phyloP scores from a whole-genome alignment of 2,797 vertebrate genomes.

The Novumbra hubbsi region DNA sequence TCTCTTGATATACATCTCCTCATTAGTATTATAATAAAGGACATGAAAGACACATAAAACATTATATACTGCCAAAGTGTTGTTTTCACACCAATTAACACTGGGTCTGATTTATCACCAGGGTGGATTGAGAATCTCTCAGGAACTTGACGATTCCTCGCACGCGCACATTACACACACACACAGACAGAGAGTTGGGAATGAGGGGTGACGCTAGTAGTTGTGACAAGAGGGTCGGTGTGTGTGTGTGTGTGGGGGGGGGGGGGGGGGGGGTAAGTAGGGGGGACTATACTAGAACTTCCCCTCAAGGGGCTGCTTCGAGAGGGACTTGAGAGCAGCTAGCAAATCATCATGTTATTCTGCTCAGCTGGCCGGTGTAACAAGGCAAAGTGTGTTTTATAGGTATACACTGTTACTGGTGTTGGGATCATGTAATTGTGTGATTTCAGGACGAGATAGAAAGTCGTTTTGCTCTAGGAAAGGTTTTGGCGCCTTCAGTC shows the following conservation, averaged over 20 bases:
- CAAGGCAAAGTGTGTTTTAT: conserved; percentile 25
- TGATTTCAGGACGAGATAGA: not conserved
- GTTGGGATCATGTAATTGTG: not conserved
- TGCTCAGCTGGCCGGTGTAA: conserved; percentile 59
- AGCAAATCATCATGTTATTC: conserved; percentile 62
- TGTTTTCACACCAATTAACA: conserved; percentile 99
- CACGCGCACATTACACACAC: not conserved
- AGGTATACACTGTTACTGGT: not conserved
- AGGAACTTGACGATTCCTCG: conserved; percentile 40
- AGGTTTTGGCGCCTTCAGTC: conserved; percentile 6
- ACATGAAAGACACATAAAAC: conserved; percentile 98
- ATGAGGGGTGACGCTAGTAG: not conserved
- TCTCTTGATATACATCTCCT: conserved; percentile 55
- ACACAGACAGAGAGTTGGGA: conserved; percentile 7
- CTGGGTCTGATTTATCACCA: conserved; percentile 92
- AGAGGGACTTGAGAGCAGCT: conserved; percentile 46
- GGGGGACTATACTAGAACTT: no score
- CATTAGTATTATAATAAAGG: conserved; percentile 68
- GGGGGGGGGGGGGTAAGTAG: not conserved
- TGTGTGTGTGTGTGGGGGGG: conserved; percentile 12
- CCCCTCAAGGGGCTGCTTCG: not conserved
- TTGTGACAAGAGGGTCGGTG: conserved; percentile 5
- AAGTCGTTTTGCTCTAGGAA: not conserved
- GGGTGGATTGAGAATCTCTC: conserved; percentile 83
- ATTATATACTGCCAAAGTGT: conserved; percentile 99